A percentile compares a stretch with the other conserved stretches of the same genome.
phyloP scores from a whole-genome alignment of 2,113 vertebrate genomes.

The Neotragus moschatus region DNA sequence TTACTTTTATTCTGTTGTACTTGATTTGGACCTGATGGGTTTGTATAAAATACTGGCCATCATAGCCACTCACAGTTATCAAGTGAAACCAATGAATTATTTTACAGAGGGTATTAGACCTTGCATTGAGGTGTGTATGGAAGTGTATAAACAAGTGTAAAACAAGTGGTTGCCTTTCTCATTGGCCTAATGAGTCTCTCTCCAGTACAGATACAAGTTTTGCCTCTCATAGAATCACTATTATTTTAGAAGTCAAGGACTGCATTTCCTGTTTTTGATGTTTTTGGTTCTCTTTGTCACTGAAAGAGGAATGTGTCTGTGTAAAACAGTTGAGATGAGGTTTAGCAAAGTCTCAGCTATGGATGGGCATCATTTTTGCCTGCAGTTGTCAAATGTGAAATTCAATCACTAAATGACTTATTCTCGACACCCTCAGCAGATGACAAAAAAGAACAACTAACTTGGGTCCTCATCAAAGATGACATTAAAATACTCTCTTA shows the following conservation, averaged over 20 bases:
- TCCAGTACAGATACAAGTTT: not conserved
- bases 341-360: not conserved
- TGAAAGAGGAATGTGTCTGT: not conserved
- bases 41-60: not conserved
- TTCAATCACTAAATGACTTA: not conserved
- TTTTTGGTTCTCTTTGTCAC: not conserved
- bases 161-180: not conserved
- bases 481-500: not conserved
- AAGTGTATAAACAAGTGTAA: not conserved
- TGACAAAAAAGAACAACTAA: not conserved
- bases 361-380: not conserved
- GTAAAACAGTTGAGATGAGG: not conserved
- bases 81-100: not conserved
- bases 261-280: not conserved
- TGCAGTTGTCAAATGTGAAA: not conserved
- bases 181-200: not conserved
- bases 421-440: not conserved
- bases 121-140: not conserved
- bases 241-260: not conserved
- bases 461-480: not conserved
- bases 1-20: slow-evolving; percentile 54
- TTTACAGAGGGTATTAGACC: not conserved
- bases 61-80: not conserved
- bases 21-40: not conserved
- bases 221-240: not conserved